These are phyloP conservation scores for Trichopoda pennipes DNA, from an alignment of 2,888 invertebrate species.

Conservation along the genomic window DNA sequence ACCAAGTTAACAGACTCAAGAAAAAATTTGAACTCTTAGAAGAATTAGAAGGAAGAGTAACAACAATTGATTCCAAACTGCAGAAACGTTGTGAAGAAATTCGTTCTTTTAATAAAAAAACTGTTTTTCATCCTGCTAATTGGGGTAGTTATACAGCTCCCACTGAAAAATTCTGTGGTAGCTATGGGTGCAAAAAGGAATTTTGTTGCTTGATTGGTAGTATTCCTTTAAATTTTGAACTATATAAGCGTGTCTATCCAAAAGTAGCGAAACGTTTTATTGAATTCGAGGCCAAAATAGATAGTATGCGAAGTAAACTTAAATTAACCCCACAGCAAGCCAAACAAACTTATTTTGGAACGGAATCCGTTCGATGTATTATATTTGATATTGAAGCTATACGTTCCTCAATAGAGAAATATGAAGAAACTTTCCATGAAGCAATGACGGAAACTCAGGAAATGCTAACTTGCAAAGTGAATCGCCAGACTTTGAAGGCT, in stretches of 20 bases:
- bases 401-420: conserved; percentile 49
- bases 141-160: conserved; percentile 66
- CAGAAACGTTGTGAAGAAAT: conserved; percentile 72
- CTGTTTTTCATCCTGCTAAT: conserved; percentile 65
- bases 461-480: conserved; percentile 78
- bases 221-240: conserved; percentile 74
- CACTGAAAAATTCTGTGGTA: conserved; percentile 75
- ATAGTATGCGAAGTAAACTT: conserved; percentile 71
- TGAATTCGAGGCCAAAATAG: conserved; percentile 70
- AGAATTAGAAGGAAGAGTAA: conserved; percentile 69
- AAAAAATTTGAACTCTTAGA: conserved; percentile 69
- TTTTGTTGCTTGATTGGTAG: conserved; percentile 74
- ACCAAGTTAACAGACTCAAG: not conserved
- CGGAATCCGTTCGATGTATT: conserved; percentile 72
- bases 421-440: conserved; percentile 49
- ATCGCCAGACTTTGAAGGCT: conserved; percentile 76
- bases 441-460: conserved; percentile 78
- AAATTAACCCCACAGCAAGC: conserved; percentile 63
- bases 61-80: conserved; percentile 68
- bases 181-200: conserved; percentile 73
- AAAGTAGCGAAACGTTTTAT: conserved; percentile 73
- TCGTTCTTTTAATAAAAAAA: conserved; percentile 67
- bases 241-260: conserved; percentile 72
- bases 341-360: not conserved
- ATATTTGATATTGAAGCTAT: conserved; percentile 72